phyloP scores from a whole-genome alignment of 2,888 invertebrate species.

The Plagiodera versicolora region DNA sequence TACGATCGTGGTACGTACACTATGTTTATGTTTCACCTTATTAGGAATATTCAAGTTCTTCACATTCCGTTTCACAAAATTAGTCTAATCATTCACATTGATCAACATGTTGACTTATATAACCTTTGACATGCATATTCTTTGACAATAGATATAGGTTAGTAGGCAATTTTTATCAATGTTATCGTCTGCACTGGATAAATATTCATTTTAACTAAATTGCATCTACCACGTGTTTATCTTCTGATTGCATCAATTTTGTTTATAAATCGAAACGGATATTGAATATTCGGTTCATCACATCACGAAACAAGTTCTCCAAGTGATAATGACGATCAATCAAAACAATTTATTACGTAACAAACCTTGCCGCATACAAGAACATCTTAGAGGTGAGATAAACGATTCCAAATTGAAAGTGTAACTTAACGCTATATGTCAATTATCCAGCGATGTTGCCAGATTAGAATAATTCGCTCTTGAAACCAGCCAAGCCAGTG shows the following conservation, averaged over 20 bases:
- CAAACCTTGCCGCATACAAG: background rate
- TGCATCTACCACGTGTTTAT: background rate
- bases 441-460: background rate
- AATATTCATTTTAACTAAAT: background rate
- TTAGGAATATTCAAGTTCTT: too few relatives aligned
- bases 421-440: background rate
- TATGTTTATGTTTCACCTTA: too few relatives aligned
- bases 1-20: too few relatives aligned
- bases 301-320: background rate
- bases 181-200: background rate
- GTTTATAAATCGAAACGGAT: background rate
- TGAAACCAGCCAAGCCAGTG: too few relatives aligned
- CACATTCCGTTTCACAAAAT: background rate
- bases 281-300: background rate
- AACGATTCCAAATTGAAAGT: background rate
- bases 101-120: background rate
- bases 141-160: background rate
- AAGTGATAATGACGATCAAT: background rate
- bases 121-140: background rate
- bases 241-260: background rate
- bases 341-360: background rate
- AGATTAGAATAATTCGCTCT: background rate
- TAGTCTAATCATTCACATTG: background rate
- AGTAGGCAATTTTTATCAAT: background rate
- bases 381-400: background rate